These are phyloP conservation scores for Triplophysa bombifrons DNA, from an alignment of 2,797 vertebrate species.

Conservation along the genomic window DNA sequence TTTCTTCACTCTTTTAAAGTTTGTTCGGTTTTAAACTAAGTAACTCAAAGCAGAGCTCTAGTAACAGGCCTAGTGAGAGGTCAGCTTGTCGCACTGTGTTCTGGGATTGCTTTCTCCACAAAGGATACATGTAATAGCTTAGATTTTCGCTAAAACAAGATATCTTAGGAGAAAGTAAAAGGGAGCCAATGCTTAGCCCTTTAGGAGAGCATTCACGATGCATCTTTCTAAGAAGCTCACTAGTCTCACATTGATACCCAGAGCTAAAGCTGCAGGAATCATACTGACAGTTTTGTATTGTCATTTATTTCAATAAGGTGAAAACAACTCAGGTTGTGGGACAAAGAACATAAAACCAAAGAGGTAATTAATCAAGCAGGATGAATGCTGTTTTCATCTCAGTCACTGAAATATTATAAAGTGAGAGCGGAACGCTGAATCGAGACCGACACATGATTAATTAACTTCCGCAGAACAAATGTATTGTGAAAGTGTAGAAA, in stretches of 20 bases:
- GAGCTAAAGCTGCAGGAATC: not conserved
- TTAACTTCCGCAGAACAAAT: constrained; percentile 24
- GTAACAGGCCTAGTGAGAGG: not conserved
- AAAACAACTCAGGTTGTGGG: constrained; percentile 1
- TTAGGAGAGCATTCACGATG: not conserved
- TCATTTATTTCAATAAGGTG: constrained; percentile 15
- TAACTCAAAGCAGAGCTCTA: not conserved
- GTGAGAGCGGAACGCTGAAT: not conserved
- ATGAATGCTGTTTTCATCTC: constrained; percentile 4
- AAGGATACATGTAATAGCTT: no score
- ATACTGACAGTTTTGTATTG: constrained; percentile 15
- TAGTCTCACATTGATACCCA: not conserved
- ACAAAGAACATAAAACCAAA: constrained; percentile 15
- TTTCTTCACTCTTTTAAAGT: constrained; percentile 8
- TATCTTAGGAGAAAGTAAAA: not conserved
- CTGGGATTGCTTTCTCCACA: not conserved
- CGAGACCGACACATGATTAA: constrained; percentile 25
- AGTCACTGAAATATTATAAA: constrained; percentile 2
- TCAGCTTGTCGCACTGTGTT: not conserved
- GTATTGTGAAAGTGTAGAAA: not conserved
- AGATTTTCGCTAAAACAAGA: not conserved
- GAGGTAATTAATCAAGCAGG: constrained; percentile 39
- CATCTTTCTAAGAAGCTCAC: not conserved
- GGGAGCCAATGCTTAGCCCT: not conserved
- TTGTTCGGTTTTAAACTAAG: constrained; percentile 4